Percentiles rank a stretch among this genome's conserved stretches.
Evolutionary conservation across 2,888 invertebrate genomes (phyloP).

Genomic region (Alloplasta piceator): DNA sequence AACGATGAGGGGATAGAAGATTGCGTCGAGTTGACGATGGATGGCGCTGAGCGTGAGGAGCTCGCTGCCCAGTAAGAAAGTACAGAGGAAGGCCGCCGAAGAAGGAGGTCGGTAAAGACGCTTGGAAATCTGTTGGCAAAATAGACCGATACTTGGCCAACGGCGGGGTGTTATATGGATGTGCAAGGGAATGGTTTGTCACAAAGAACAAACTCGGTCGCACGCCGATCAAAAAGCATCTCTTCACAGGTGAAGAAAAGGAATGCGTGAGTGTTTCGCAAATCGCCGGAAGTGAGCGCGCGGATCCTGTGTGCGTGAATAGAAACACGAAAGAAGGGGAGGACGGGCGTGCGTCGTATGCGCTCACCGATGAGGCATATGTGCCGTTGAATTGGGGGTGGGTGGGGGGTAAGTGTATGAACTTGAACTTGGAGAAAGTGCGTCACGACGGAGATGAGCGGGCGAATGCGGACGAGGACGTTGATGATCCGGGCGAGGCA

Average conservation of each 20-base stretch:
- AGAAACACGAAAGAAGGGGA: constrained; percentile 1
- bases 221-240: constrained; percentile 16
- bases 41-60: background rate
- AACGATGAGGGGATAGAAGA: background rate
- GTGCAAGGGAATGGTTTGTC: background rate
- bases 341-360: background rate
- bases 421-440: constrained; percentile 7
- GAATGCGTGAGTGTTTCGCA: background rate
- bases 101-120: constrained; percentile 11
- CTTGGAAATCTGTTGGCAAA: constrained; percentile 1
- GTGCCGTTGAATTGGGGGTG: constrained; percentile 1
- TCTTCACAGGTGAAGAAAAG: background rate
- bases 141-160: constrained; percentile 25
- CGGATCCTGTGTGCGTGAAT: background rate
- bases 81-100: constrained; percentile 22
- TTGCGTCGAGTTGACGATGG: background rate
- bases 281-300: background rate
- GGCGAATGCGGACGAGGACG: background rate
- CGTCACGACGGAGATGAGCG: background rate
- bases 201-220: constrained; percentile 11
- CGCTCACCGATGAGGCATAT: constrained; percentile 4
- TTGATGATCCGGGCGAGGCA: constrained; percentile 5
- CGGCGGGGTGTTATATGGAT: background rate
- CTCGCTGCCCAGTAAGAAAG: constrained; percentile 6
- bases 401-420: too few relatives aligned